phyloP scores from a whole-genome alignment of 2,797 vertebrate species.

The Cossypha niveicapilla region DNA sequence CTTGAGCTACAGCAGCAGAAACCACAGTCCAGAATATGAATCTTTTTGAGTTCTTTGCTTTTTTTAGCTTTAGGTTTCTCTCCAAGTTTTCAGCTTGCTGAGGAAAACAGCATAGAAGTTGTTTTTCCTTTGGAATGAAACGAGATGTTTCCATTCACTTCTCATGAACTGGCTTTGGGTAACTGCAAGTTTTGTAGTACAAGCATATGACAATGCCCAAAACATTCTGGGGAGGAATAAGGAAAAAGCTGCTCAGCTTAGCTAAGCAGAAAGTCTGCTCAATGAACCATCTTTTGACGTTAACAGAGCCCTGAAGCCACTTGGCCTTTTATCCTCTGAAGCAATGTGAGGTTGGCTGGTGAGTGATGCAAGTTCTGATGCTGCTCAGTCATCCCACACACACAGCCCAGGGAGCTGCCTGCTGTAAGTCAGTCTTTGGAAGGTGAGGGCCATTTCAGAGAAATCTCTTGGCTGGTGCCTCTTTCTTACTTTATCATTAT shows the following conservation, averaged over 20 bases:
- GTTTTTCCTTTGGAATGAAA: constrained; percentile 36
- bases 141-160: constrained; percentile 17
- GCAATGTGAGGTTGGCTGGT: neutral
- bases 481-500: neutral
- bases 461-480: neutral
- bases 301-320: neutral
- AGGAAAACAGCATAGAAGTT: constrained; percentile 23
- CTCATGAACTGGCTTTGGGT: constrained; percentile 2
- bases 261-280: neutral
- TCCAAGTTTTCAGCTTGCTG: constrained; percentile 37
- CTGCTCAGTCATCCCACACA: neutral
- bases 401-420: neutral
- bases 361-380: neutral
- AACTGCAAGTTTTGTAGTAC: constrained; percentile 12
- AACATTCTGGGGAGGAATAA: neutral
- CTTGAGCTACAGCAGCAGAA: constrained; percentile 42
- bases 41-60: constrained; percentile 40
- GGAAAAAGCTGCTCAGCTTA: neutral
- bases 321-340: neutral
- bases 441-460: neutral
- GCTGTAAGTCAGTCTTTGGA: neutral
- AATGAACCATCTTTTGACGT: neutral
- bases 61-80: constrained; percentile 49
- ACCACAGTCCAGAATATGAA: constrained; percentile 50
- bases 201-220: neutral